Evolutionary conservation across 1,140 invertebrate genomes (phyloP).

Genomic region (Apis dorsata): DNA sequence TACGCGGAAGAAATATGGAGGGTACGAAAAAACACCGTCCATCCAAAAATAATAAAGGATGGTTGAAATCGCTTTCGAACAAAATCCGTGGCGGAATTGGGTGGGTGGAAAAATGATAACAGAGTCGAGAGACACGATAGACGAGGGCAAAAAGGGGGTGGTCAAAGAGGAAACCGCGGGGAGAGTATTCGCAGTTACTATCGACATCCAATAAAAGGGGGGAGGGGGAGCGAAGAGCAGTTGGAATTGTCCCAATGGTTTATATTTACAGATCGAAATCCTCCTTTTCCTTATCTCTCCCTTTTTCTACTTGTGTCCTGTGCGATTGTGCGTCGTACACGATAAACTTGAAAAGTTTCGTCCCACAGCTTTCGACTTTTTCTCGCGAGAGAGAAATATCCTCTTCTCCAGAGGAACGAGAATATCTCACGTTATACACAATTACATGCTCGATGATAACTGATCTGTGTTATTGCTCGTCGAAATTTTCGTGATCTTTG

Average conservation of each 20-base stretch:
- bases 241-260: slow-evolving; percentile 57
- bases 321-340: not conserved
- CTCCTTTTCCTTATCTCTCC: not conserved
- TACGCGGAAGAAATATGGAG: too few relatives aligned
- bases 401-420: too few relatives aligned
- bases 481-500: too few relatives aligned
- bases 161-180: slow-evolving; percentile 31
- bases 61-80: too few relatives aligned
- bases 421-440: too few relatives aligned
- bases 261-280: slow-evolving; percentile 70
- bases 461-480: too few relatives aligned
- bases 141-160: slow-evolving; percentile 14
- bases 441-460: too few relatives aligned
- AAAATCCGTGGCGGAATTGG: not conserved
- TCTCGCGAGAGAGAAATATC: too few relatives aligned
- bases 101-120: slow-evolving; percentile 51
- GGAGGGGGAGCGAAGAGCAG: slow-evolving; percentile 37
- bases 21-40: not conserved
- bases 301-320: not conserved
- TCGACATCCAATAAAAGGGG: slow-evolving; percentile 61
- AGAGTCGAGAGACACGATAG: slow-evolving; percentile 38
- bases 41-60: too few relatives aligned
- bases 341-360: not conserved
- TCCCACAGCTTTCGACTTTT: not conserved
- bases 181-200: slow-evolving; percentile 52